These are phyloP conservation scores for Brachionus paranguensis DNA, from an alignment of 1,140 invertebrate species.

Conservation along the genomic window DNA sequence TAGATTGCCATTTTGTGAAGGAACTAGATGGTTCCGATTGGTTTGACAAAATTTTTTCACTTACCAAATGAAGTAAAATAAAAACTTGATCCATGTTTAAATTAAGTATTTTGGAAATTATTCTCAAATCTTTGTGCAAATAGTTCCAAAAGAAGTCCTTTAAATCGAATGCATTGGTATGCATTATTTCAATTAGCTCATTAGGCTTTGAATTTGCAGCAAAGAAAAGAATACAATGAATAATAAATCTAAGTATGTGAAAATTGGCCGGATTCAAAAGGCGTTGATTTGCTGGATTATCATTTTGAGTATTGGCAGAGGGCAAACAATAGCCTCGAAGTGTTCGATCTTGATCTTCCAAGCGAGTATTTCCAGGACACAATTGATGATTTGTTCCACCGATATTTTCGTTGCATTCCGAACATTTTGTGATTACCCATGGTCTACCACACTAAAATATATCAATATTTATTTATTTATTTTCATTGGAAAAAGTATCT, in stretches of 20 bases:
- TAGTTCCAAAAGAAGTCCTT: slow-evolving; percentile 35
- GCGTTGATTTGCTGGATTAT: neutral
- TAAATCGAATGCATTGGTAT: slow-evolving; percentile 32
- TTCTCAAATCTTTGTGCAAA: slow-evolving; percentile 38
- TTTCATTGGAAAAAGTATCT: too few species aligned
- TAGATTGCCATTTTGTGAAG: neutral
- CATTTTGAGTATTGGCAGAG: neutral
- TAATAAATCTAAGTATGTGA: neutral
- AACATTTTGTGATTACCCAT: slow-evolving; percentile 42
- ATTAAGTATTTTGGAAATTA: neutral
- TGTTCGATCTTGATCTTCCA: slow-evolving; percentile 41
- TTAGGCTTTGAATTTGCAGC: neutral
- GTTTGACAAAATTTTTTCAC: neutral
- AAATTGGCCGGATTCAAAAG: neutral
- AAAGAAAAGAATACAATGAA: slow-evolving; percentile 4
- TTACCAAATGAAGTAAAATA: slow-evolving; percentile 37
- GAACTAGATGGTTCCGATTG: neutral
- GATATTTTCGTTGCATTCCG: slow-evolving; percentile 45
- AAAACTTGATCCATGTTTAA: slow-evolving; percentile 37
- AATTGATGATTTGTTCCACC: slow-evolving; percentile 44
- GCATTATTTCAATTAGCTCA: neutral
- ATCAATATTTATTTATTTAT: neutral
- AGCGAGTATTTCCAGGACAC: slow-evolving; percentile 40
- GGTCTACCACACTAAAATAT: slow-evolving; percentile 50
- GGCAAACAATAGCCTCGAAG: slow-evolving; percentile 41